phyloP scores from a whole-genome alignment of 2,888 invertebrate genomes.

The Agelastica alni region DNA sequence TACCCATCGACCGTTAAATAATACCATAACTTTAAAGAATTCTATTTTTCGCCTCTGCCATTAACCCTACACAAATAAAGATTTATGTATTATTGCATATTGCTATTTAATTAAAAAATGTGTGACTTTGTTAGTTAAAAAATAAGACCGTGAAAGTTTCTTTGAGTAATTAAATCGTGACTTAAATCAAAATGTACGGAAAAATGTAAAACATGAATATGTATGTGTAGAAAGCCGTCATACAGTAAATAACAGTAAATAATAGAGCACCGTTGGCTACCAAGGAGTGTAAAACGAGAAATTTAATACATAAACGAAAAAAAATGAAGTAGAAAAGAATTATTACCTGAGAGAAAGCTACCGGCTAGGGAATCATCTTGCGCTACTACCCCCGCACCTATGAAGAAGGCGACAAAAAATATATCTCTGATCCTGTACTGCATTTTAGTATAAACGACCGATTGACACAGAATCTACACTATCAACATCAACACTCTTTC shows the following conservation, averaged over 20 bases:
- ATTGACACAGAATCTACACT: conserved; percentile 38
- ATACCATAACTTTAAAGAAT: no score
- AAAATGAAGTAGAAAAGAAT: conserved; percentile 22
- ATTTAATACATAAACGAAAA: conserved; percentile 25
- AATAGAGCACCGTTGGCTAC: conserved; percentile 28
- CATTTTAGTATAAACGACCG: conserved; percentile 22
- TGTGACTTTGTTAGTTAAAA: no score
- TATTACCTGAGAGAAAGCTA: conserved; percentile 78
- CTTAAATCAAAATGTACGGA: conserved; percentile 15
- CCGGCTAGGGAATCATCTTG: conserved; percentile 82
- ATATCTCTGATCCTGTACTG: conserved; percentile 42
- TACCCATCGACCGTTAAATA: no score
- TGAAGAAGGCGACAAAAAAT: conserved; percentile 41
- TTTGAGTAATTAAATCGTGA: no score
- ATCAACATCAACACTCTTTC: no score
- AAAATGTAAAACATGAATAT: conserved; percentile 14
- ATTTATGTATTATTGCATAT: no score
- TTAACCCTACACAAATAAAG: no score
- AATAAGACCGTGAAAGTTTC: no score
- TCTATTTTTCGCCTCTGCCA: no score
- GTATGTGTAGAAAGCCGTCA: conserved; percentile 16
- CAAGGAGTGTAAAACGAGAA: conserved; percentile 29
- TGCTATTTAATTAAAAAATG: no score
- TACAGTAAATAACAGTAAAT: conserved; percentile 33
- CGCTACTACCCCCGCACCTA: conserved; percentile 49